These are phyloP conservation scores for Amphiprion clarkii DNA, from an alignment of 2,797 vertebrate genomes.

Conservation along the genomic window DNA sequence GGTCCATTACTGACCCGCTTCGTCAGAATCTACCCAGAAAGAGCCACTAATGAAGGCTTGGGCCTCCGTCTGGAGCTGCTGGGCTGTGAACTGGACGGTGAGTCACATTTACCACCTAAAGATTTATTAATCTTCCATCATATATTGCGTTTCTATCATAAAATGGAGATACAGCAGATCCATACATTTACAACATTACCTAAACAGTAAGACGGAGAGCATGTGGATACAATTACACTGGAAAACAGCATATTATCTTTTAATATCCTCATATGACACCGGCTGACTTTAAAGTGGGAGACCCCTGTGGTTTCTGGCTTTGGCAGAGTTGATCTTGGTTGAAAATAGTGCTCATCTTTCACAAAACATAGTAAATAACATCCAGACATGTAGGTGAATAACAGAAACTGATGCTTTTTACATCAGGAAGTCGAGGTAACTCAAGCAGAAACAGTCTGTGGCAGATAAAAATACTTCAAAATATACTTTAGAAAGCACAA, in stretches of 20 bases:
- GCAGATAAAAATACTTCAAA: too few relatives aligned
- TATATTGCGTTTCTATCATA: too few relatives aligned
- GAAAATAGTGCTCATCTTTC: constrained; percentile 1
- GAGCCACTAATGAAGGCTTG: constrained; percentile 91
- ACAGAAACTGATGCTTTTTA: too few relatives aligned
- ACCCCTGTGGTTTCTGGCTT: constrained; percentile 22
- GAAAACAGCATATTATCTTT: constrained; percentile 13
- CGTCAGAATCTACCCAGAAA: constrained; percentile 94
- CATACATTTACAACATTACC: too few relatives aligned
- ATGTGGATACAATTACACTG: neutral
- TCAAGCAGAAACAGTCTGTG: too few relatives aligned
- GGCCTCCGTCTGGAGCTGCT: constrained; percentile 92
- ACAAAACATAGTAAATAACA: neutral
- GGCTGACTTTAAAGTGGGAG: constrained; percentile 8
- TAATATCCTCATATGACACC: constrained; percentile 19
- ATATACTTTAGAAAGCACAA: too few relatives aligned
- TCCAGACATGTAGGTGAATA: too few relatives aligned
- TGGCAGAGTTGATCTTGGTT: neutral
- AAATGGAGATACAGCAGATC: too few relatives aligned
- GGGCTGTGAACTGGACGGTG: constrained; percentile 95
- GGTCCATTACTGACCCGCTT: constrained; percentile 90
- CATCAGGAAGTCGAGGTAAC: too few relatives aligned
- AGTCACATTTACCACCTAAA: constrained; percentile 7
- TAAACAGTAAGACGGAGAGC: too few relatives aligned
- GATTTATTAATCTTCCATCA: neutral